Percentiles rank a stretch among this genome's conserved stretches.
phyloP scores from a whole-genome alignment of 2,888 invertebrate species.

The Pediacus dermestoides region DNA sequence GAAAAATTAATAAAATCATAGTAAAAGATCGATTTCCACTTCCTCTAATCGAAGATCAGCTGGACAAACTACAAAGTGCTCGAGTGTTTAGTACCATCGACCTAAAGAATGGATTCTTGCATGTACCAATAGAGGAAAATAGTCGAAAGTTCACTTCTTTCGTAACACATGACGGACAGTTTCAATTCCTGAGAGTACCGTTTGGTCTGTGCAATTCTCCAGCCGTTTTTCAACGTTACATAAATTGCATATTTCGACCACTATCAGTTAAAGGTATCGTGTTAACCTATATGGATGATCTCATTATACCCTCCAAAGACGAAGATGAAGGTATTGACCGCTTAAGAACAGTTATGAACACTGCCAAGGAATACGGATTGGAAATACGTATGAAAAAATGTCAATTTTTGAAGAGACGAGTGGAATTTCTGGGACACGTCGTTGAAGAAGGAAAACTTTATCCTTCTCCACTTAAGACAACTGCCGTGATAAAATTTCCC shows the following conservation, averaged over 20 bases:
- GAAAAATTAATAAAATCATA: conserved; percentile 23
- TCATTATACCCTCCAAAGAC: conserved; percentile 5
- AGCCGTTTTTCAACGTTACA: conserved; percentile 36
- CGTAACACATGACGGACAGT: conserved; percentile 42
- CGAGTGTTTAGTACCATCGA: conserved; percentile 16
- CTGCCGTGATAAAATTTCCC: conserved; percentile 30
- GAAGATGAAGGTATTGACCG: conserved; percentile 15
- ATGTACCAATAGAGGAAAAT: conserved; percentile 12
- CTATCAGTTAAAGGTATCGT: conserved; percentile 6
- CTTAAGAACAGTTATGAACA: conserved; percentile 11
- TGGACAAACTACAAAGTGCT: conserved; percentile 18
- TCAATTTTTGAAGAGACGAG: conserved; percentile 33
- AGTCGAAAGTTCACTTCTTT: conserved; percentile 29
- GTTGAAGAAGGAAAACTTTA: conserved; percentile 25
- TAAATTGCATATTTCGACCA: conserved; percentile 21
- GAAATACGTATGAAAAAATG: conserved; percentile 41
- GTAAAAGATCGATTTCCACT: conserved; percentile 27
- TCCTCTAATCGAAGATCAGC: conserved; percentile 20
- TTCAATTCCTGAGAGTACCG: conserved; percentile 42
- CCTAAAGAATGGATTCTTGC: conserved; percentile 14
- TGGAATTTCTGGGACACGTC: conserved; percentile 26
- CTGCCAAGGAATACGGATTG: conserved; percentile 25
- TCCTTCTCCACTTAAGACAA: conserved; percentile 24
- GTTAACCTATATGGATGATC: conserved; percentile 14
- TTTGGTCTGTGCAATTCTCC: conserved; percentile 46